Percentiles rank a stretch among this genome's conserved stretches.
Evolutionary conservation across 2,113 vertebrate species (phyloP).

Genomic region (Smithornis capensis): DNA sequence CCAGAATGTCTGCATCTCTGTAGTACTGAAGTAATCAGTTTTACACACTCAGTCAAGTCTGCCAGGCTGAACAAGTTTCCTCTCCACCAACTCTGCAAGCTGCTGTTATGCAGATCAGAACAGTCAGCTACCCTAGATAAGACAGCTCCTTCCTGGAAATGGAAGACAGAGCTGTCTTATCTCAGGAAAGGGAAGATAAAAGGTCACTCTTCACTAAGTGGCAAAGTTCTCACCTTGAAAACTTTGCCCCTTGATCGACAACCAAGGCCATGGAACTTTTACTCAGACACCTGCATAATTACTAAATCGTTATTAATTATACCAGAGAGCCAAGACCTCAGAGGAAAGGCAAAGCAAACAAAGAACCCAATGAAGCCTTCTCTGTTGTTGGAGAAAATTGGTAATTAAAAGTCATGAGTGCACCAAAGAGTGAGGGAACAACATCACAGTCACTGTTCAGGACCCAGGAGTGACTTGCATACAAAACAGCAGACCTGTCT

Average conservation of each 20-base stretch:
- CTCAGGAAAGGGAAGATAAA: constrained; percentile 20
- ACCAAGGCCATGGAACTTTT: constrained; percentile 45
- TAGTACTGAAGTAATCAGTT: background rate
- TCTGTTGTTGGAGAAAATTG: constrained; percentile 55
- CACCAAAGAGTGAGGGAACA: constrained; percentile 50
- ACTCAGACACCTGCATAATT: constrained; percentile 58
- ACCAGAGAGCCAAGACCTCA: constrained; percentile 41
- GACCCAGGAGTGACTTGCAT: constrained; percentile 33
- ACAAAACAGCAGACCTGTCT: constrained; percentile 12
- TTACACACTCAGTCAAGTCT: background rate
- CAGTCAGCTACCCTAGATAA: constrained; percentile 14
- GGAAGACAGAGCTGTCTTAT: constrained; percentile 24
- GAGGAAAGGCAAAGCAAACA: constrained; percentile 64
- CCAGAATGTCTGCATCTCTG: background rate
- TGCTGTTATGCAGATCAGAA: background rate
- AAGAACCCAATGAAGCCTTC: constrained; percentile 51
- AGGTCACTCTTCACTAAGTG: constrained; percentile 46
- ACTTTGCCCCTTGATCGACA: constrained; percentile 40
- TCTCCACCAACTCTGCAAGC: background rate
- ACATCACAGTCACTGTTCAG: constrained; percentile 34
- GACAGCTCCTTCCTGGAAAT: constrained; percentile 29
- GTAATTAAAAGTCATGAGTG: constrained; percentile 69
- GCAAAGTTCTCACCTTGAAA: constrained; percentile 44
- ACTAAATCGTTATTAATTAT: constrained; percentile 58
- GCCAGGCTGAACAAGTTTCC: background rate